These are phyloP conservation scores for Amblyopsis hoosieri DNA, from an alignment of 2,797 vertebrate genomes.

Conservation along the genomic window DNA sequence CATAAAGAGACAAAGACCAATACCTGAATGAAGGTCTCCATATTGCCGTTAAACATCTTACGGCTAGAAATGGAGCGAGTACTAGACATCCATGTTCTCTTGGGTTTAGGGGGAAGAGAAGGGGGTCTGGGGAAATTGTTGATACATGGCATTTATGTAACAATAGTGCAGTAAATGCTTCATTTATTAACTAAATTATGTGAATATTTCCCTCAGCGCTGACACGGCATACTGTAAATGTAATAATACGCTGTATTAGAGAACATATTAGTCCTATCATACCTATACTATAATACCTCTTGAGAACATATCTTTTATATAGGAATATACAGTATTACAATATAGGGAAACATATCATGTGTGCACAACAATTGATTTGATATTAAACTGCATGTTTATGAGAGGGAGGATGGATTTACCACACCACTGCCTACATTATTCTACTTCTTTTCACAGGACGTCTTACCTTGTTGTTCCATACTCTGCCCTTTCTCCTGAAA, in stretches of 20 bases:
- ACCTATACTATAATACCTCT: constrained; percentile 1
- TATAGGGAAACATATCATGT: no score
- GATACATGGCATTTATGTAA: constrained; percentile 62
- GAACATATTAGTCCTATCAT: constrained; percentile 1
- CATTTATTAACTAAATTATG: background rate
- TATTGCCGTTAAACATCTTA: constrained; percentile 98
- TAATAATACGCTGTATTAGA: no score
- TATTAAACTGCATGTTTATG: no score
- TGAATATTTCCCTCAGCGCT: background rate
- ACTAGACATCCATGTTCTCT: constrained; percentile 95
- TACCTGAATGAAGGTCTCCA: constrained; percentile 98
- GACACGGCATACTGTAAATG: no score
- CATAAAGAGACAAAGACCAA: constrained; percentile 75
- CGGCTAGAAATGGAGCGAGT: constrained; percentile 91
- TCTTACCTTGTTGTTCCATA: constrained; percentile 94
- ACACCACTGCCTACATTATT: constrained; percentile 43
- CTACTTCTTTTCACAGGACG: constrained; percentile 41
- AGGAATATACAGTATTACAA: no score
- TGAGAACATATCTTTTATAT: constrained; percentile 1
- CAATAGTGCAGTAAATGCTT: constrained; percentile 35
- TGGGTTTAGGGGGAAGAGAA: constrained; percentile 94
- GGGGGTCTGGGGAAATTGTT: constrained; percentile 91
- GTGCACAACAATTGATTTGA: constrained; percentile 11
- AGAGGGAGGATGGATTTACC: constrained; percentile 43
- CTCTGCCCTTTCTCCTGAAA: constrained; percentile 89